Conservation (phyloP, 2,797 vertebrate genomes). For the Trachurus trachurus region DNA sequence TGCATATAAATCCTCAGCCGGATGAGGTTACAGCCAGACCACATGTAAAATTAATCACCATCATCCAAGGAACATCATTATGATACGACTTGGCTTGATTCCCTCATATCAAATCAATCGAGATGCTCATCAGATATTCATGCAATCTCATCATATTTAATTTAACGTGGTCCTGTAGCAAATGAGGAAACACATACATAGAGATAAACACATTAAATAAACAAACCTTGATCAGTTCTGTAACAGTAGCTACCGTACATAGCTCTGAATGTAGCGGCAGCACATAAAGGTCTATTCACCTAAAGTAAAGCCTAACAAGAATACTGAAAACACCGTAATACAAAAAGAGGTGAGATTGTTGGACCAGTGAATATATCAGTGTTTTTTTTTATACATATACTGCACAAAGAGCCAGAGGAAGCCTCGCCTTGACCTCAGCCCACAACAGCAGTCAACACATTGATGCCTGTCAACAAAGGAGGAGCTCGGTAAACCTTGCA, state of each 20-base stretch:
- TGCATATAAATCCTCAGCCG: slow-evolving; percentile 21
- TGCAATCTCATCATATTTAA: slow-evolving; percentile 4
- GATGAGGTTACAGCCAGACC: slow-evolving; percentile 34
- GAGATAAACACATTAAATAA: slow-evolving; percentile 19
- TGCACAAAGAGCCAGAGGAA: slow-evolving; percentile 56
- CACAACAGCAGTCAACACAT: slow-evolving; percentile 66
- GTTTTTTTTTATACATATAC: slow-evolving; percentile 45
- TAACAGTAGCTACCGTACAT: slow-evolving; percentile 24
- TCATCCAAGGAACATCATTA: slow-evolving; percentile 8
- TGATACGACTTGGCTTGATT: slow-evolving; percentile 17
- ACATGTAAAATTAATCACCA: slow-evolving; percentile 43
- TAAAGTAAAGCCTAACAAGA: slow-evolving; percentile 46
- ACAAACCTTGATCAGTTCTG: slow-evolving; percentile 39
- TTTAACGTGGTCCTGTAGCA: neutral
- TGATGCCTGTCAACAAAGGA: slow-evolving; percentile 73
- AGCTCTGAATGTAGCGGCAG: slow-evolving; percentile 16
- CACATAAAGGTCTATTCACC: slow-evolving; percentile 46
- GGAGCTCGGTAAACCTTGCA: slow-evolving; percentile 66
- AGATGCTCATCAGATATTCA: slow-evolving; percentile 9
- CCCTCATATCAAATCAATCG: slow-evolving; percentile 46
- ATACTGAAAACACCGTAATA: slow-evolving; percentile 41
- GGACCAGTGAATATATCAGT: slow-evolving; percentile 56
- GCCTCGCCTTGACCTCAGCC: slow-evolving; percentile 77
- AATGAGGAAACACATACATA: neutral
- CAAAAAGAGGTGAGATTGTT: slow-evolving; percentile 54